These are phyloP conservation scores for Pseudois nayaur DNA, from an alignment of 2,113 vertebrate species.

Conservation along the genomic window DNA sequence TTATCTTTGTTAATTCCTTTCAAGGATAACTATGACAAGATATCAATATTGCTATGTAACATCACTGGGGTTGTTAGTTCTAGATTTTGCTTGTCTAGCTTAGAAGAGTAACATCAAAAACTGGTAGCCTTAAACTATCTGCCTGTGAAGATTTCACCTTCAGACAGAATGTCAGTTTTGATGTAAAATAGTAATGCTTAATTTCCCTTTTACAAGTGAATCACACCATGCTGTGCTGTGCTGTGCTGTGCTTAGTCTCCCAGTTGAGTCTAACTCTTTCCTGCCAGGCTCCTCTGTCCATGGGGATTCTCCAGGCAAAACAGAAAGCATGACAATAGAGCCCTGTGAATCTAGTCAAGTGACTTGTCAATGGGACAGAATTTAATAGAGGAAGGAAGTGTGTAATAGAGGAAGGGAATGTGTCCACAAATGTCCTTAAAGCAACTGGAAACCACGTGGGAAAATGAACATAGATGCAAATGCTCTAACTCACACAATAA, in stretches of 20 bases:
- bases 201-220: background rate
- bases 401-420: background rate
- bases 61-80: background rate
- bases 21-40: background rate
- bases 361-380: background rate
- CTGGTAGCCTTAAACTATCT: background rate
- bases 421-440: background rate
- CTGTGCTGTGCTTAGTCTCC: background rate
- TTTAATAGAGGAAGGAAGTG: background rate
- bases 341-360: background rate
- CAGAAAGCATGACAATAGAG: background rate
- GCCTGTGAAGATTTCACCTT: background rate
- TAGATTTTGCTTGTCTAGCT: background rate
- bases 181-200: background rate
- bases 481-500: background rate
- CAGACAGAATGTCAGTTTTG: background rate
- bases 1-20: background rate
- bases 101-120: background rate
- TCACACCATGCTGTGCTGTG: background rate
- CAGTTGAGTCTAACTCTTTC: background rate
- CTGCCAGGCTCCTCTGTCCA: background rate
- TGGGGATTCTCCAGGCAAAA: background rate
- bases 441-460: background rate
- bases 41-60: background rate
- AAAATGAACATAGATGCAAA: background rate